Base-by-base conservation (phyloP, 2,797 vertebrate species). In the Nyctalus aviator region DNA sequence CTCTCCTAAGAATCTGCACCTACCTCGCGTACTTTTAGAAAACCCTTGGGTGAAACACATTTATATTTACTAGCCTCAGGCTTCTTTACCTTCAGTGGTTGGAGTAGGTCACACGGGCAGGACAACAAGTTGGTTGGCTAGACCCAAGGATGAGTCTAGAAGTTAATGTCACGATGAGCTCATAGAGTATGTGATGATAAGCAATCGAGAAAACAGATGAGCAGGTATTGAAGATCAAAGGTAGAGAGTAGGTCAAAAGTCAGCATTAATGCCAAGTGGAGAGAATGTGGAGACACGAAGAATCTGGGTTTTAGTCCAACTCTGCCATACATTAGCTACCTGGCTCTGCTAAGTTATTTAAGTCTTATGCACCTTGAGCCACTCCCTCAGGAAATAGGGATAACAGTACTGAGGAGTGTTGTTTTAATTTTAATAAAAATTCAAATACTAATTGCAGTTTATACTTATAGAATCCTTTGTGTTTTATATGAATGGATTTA, bases 371-470 rank as follows among this genome's bases (percentile, higher is more conserved):
- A 48, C 18, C 76, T 32, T 53, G 8, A 88, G 20, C 9, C 4
- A 7, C 25, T 37, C 13, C 20, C 23, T 41, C 23, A 32, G 8
- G 76, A 69, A 88, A 82, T 5, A 76, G 46, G 68, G 35, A 68
- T 17, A 69, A 84, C 8, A 50, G 64, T 15, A 57, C 8, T 50
- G 6, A 69, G 66, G 53, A 69, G 66, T 25, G 7, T 7, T 77
- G 20, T 71, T 86, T 59, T 75, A 37, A 59, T 32, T 11, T 83
- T 73, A 78, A 86, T 76, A 62, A 84, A 90, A 83, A 90, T 72
- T 41, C 81, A 94, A 82, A 35, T 25, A 15, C 41, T 53, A 88
- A 35, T 50, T 46, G 64, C 6, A 78, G n/a, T 6, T 64, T 68
- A 59, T 1, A 87, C 50, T 84, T 88, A 57, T 4, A 44, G 59